phyloP scores from a whole-genome alignment of 2,888 invertebrate species.

The Lacanobia wlatinum region DNA sequence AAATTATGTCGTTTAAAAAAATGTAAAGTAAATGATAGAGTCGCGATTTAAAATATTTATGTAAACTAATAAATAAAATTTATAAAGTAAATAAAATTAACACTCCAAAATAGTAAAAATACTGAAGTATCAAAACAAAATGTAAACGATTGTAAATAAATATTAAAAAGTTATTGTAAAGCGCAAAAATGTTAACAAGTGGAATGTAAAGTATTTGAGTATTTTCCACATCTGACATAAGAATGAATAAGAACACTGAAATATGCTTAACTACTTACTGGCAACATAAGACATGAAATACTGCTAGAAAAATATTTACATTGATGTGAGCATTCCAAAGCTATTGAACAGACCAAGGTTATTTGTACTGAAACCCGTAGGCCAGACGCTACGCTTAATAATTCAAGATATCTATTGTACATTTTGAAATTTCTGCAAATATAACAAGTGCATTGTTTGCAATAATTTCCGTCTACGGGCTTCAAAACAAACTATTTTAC shows the following conservation, averaged over 20 bases:
- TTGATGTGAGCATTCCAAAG: slow-evolving; percentile 29
- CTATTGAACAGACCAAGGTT: slow-evolving; percentile 11
- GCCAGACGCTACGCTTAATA: slow-evolving; percentile 6
- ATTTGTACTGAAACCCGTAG: slow-evolving; percentile 11
- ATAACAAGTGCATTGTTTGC: slow-evolving; percentile 42
- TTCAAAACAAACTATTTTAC: slow-evolving; percentile 12
- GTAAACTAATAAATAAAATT: slow-evolving; percentile 50
- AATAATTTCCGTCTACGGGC: not conserved
- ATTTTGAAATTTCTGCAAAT: slow-evolving; percentile 17
- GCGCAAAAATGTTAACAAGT: slow-evolving; percentile 52
- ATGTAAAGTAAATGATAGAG: slow-evolving; percentile 4
- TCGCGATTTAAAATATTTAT: slow-evolving; percentile 18
- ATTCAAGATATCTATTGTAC: slow-evolving; percentile 9
- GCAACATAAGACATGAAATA: slow-evolving; percentile 46
- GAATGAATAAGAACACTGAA: slow-evolving; percentile 41
- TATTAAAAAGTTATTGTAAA: slow-evolving; percentile 44
- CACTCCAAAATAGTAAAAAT: slow-evolving; percentile 45
- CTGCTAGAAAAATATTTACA: slow-evolving; percentile 56
- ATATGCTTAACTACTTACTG: slow-evolving; percentile 44
- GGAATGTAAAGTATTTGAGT: slow-evolving; percentile 65
- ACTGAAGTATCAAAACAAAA: slow-evolving; percentile 55
- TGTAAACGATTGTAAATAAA: slow-evolving; percentile 54
- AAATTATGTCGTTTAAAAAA: slow-evolving; percentile 4
- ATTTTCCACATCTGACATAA: slow-evolving; percentile 56
- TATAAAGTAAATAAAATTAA: slow-evolving; percentile 50